Base-by-base conservation (phyloP, 2,888 invertebrate genomes). In the Polia nebulosa region DNA sequence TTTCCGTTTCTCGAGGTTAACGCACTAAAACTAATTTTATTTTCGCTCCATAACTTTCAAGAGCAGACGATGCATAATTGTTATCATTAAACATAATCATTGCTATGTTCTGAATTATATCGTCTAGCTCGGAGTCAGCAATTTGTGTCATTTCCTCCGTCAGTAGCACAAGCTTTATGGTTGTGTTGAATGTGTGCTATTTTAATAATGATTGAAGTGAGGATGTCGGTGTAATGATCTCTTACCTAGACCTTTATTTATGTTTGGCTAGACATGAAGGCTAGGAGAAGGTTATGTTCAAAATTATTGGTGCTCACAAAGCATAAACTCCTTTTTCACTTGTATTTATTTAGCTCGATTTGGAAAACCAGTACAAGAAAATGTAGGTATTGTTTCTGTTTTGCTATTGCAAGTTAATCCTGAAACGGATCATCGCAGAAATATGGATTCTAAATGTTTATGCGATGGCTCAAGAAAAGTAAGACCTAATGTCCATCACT, bases 21-120 rank as follows among this genome's bases (percentile, higher is more conserved):
- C 58, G 82, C 44, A 78, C 81, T 66, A 61, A 69, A 56, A 56
- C 45, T 66, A 58, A 75, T 64, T 77, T 78, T 78, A 65, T 81
- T 76, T 76, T 78, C 76, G 84, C 84, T 76, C 76, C 68, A 72
- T 84, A 81, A 81, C 66, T 84, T 82, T 84, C 59, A 71, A 78
- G 79, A 81, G 68, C 84, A 78, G 65, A 72, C 76, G 63, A 45
- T 67, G 64, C 45, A 70, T 78, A 83, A 80, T 83, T 81, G 57
- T 78, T 75, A 61, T 41, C 65, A 78, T 81, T 61, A 70, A 47
- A 57, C 53, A 55, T 81, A 73, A 78, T 83, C 61, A 65, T 61
- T 53, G 60, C 45, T 55, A 49, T 71, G 55, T 67, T 68, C 62
- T 64, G 39, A 67, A 60, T 65, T 58, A 60, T 63, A 66, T 71